Percentiles rank a stretch among this genome's conserved stretches.
Evolutionary conservation across 2,797 vertebrate genomes (phyloP).

Genomic region (Amniataba percoides): DNA sequence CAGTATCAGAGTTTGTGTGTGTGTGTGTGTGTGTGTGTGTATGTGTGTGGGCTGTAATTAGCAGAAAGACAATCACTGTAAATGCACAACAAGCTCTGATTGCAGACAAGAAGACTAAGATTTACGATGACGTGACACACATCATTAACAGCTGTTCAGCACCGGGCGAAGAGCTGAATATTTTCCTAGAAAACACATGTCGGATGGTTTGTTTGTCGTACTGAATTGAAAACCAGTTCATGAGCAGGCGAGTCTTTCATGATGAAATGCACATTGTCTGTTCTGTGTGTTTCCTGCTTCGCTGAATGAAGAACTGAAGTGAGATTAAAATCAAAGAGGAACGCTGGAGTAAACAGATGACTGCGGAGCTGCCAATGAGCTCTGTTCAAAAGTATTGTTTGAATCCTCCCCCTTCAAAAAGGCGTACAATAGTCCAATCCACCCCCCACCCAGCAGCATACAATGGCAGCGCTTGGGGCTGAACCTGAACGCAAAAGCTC

Average conservation of each 20-base stretch:
- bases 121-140: background rate
- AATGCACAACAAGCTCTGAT: background rate
- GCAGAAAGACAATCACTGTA: background rate
- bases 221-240: background rate
- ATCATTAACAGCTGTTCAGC: background rate
- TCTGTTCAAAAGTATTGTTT: conserved; percentile 72
- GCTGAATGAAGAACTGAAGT: conserved; percentile 54
- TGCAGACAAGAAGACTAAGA: background rate
- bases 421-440: conserved; percentile 70
- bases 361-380: conserved; percentile 63
- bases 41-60: background rate
- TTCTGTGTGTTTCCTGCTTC: conserved; percentile 44
- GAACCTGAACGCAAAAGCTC: conserved; percentile 24
- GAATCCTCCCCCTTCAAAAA: conserved; percentile 55
- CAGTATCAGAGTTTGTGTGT: background rate
- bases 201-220: background rate
- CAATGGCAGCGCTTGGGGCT: conserved; percentile 60
- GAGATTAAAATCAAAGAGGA: conserved; percentile 68
- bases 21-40: background rate
- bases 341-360: conserved; percentile 68
- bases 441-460: conserved; percentile 60
- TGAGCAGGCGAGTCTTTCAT: background rate
- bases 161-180: background rate
- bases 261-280: conserved; percentile 6
- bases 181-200: conserved; percentile 8